These are phyloP conservation scores for Odontophorus gujanensis DNA, from an alignment of 2,113 vertebrate species.

Conservation along the genomic window DNA sequence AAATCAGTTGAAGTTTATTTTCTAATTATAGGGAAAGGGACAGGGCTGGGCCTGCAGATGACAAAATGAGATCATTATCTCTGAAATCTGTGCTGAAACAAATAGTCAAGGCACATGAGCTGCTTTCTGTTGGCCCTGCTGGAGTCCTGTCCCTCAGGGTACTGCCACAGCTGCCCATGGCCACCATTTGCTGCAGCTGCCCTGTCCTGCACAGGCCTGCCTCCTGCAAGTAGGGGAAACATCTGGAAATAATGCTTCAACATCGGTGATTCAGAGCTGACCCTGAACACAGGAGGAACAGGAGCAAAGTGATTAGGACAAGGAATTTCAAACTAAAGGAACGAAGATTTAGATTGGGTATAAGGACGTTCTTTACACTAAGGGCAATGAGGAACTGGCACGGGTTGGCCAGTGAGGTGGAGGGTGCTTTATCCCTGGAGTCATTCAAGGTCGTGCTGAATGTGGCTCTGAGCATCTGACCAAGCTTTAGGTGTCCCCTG, in stretches of 20 bases:
- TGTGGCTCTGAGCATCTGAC: no score
- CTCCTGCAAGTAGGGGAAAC: not conserved
- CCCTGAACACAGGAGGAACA: not conserved
- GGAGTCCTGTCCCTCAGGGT: not conserved
- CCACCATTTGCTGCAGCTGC: not conserved
- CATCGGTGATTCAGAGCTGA: not conserved
- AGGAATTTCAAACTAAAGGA: no score
- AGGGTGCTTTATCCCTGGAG: no score
- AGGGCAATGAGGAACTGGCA: no score
- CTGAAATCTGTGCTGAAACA: not conserved
- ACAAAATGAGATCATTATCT: not conserved
- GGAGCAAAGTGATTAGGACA: not conserved
- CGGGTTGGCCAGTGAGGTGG: no score
- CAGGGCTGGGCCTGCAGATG: not conserved
- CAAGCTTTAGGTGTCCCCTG: no score
- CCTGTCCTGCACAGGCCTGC: not conserved
- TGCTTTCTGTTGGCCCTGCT: not conserved
- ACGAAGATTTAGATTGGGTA: no score
- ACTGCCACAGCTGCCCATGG: not conserved
- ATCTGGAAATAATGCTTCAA: not conserved
- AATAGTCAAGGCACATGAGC: rapidly evolving
- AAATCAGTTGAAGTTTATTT: not conserved
- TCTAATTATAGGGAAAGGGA: not conserved
- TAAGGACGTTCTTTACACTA: no score
- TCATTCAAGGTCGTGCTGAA: no score